Evolutionary conservation across 1,140 invertebrate species (phyloP).

Genomic region (Littorina saxatilis): DNA sequence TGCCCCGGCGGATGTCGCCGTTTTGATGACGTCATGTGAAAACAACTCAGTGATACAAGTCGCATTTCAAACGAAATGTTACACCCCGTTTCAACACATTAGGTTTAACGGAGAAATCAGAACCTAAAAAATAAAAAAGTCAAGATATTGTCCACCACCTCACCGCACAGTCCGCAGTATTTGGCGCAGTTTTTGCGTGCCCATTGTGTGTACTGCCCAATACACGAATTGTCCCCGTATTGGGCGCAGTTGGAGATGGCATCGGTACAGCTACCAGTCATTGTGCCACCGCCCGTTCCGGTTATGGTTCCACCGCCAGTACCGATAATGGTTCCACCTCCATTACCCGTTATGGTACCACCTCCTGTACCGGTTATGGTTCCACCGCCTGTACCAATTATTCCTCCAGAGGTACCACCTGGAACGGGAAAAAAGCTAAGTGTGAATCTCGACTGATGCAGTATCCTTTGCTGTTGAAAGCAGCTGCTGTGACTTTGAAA

Average conservation of each 20-base stretch:
- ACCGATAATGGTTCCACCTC: slow-evolving; percentile 1
- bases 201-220: slow-evolving; percentile 41
- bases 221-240: slow-evolving; percentile 43
- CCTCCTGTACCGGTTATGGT: slow-evolving; percentile 5
- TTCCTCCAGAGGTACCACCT: not conserved
- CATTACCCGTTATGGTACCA: slow-evolving; percentile 10
- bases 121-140: no score
- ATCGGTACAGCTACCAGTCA: slow-evolving; percentile 33
- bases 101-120: no score
- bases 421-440: no score
- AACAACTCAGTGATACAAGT: no score
- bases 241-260: slow-evolving; percentile 39
- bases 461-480: no score
- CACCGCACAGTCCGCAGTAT: slow-evolving; percentile 45
- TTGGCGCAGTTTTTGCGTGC: slow-evolving; percentile 47
- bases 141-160: no score
- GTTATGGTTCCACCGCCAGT: not conserved
- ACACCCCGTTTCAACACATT: no score
- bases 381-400: not conserved
- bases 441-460: no score
- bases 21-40: no score
- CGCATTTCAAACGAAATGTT: no score
- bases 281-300: not conserved
- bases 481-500: no score
- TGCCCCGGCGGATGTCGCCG: no score